Percentiles rank a stretch among this genome's conserved stretches.
Evolutionary conservation across 2,797 vertebrate genomes (phyloP).

Genomic region (Novumbra hubbsi): DNA sequence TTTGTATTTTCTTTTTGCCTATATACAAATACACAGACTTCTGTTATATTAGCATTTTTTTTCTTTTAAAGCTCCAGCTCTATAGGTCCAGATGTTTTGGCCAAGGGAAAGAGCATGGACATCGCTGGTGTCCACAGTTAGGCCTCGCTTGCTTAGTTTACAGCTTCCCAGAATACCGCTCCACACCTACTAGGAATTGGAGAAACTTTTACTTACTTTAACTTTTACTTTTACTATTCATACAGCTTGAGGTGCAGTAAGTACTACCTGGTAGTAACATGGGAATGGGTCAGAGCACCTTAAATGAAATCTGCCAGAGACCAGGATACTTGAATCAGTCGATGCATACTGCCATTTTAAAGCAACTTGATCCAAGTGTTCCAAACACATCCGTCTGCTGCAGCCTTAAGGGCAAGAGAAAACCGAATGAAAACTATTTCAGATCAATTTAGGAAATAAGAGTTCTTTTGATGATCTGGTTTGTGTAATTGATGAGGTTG

Average conservation of each 20-base stretch:
- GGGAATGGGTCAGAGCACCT: neutral
- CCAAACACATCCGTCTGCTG: too few relatives aligned
- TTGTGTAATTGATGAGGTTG: neutral
- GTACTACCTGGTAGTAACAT: neutral
- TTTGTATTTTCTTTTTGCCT: too few relatives aligned
- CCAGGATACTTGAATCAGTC: neutral
- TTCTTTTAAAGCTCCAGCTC: neutral
- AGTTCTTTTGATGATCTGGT: neutral
- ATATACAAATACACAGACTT: too few relatives aligned
- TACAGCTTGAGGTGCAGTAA: neutral
- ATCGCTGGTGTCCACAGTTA: slow-evolving; percentile 22
- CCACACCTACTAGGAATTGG: neutral
- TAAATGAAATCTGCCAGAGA: neutral
- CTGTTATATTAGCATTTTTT: too few relatives aligned
- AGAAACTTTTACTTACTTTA: neutral
- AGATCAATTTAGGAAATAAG: too few relatives aligned
- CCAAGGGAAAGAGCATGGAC: slow-evolving; percentile 38
- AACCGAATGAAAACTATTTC: too few relatives aligned
- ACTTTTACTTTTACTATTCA: neutral
- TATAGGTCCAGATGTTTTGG: neutral
- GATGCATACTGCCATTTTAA: neutral
- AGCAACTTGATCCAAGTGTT: too few relatives aligned
- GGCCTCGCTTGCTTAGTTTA: neutral
- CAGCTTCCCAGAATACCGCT: neutral
- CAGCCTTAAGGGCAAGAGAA: too few relatives aligned